Percentiles rank a stretch among this genome's conserved stretches.
Conservation (phyloP, 1,140 invertebrate species). For the Asobara japonica region DNA sequence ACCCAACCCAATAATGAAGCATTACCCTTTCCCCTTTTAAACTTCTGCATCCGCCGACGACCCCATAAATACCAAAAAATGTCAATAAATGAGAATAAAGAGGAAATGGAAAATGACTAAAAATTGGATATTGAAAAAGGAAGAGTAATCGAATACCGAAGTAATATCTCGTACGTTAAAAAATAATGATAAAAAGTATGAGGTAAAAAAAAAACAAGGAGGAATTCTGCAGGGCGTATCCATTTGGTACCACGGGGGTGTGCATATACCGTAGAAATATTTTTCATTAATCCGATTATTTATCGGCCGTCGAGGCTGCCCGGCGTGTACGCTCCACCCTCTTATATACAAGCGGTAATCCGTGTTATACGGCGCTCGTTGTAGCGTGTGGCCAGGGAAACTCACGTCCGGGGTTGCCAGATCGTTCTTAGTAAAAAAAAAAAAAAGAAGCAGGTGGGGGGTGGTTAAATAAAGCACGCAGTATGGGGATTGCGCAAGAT, state of each 20-base stretch:
- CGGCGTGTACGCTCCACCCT: conserved; percentile 35
- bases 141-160: background rate
- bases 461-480: too few relatives aligned
- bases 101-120: conserved; percentile 7
- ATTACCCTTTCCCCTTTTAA: background rate
- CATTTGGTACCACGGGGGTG: background rate
- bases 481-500: too few relatives aligned
- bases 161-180: background rate
- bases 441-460: too few relatives aligned
- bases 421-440: too few relatives aligned
- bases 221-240: background rate
- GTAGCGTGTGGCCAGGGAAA: conserved; percentile 28
- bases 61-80: background rate
- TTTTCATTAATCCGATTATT: conserved; percentile 67
- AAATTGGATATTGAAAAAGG: conserved; percentile 11
- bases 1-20: background rate
- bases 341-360: conserved; percentile 51
- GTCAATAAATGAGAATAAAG: background rate
- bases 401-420: too few relatives aligned
- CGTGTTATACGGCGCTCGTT: conserved; percentile 37
- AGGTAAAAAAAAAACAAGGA: background rate
- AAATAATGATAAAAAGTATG: background rate
- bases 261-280: conserved; percentile 50
- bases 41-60: background rate
- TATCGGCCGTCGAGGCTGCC: conserved; percentile 55